phyloP scores from a whole-genome alignment of 2,113 vertebrate genomes.

The Bothrops jararaca region DNA sequence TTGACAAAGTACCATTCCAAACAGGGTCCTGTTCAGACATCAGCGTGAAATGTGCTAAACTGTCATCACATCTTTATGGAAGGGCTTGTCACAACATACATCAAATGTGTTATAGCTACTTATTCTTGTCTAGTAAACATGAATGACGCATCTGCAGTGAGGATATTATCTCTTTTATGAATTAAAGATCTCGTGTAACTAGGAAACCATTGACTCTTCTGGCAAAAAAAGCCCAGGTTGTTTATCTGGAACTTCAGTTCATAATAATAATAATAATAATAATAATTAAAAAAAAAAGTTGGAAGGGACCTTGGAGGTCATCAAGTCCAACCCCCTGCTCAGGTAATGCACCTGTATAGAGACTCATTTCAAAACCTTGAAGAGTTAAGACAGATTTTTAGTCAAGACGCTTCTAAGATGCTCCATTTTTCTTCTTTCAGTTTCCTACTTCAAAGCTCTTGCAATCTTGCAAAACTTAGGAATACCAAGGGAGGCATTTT shows the following conservation, averaged over 20 bases:
- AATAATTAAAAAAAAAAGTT: too few species aligned
- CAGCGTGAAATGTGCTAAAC: conserved; percentile 38
- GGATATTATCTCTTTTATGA: not conserved
- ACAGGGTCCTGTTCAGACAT: conserved; percentile 48
- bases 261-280: too few species aligned
- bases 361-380: not conserved
- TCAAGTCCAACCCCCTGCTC: not conserved
- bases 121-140: conserved; percentile 37
- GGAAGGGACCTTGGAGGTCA: too few species aligned
- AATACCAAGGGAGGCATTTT: not conserved
- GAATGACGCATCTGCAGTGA: not conserved
- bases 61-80: conserved; percentile 43
- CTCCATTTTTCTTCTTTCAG: not conserved
- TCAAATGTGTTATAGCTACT: conserved; percentile 34
- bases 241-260: not conserved
- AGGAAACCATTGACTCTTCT: not conserved
- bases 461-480: not conserved
- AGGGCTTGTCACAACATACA: conserved; percentile 59
- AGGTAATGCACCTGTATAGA: not conserved
- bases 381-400: not conserved
- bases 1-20: conserved; percentile 44
- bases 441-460: not conserved
- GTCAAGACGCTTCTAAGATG: not conserved
- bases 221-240: not conserved
- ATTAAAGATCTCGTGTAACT: conserved; percentile 23